Conservation (phyloP, 2,888 invertebrate genomes). For the Chydorus sphaericus region DNA sequence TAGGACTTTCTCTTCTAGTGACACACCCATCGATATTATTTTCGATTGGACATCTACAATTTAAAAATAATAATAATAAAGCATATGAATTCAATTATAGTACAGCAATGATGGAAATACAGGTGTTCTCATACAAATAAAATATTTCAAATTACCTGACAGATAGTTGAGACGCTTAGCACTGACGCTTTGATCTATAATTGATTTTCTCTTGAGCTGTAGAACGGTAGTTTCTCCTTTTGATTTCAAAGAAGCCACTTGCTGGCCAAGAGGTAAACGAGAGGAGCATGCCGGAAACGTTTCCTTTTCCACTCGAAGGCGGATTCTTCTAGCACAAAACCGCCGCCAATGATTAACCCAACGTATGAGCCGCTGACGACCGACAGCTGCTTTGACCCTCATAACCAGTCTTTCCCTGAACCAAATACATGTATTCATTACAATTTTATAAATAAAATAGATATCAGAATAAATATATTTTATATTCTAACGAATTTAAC, state of each 20-base stretch:
- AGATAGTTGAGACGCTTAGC: neutral
- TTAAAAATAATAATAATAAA: neutral
- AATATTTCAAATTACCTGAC: conserved; percentile 1
- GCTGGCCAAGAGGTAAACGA: neutral
- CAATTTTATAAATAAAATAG: too few relatives aligned
- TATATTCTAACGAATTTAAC: neutral
- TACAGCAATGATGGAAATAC: neutral
- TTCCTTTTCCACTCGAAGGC: neutral
- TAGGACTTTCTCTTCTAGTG: neutral
- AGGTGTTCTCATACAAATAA: neutral
- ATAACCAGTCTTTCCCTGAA: conserved; percentile 1
- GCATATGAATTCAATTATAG: neutral
- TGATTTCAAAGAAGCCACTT: neutral
- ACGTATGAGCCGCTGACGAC: neutral
- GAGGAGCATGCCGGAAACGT: conserved; percentile 9
- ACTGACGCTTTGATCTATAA: neutral
- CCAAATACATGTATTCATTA: too few relatives aligned
- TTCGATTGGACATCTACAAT: conserved; percentile 3
- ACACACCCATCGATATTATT: neutral
- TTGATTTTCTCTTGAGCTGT: conserved; percentile 1
- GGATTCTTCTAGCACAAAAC: neutral
- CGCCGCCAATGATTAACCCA: neutral
- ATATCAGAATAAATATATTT: neutral
- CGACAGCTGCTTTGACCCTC: neutral
- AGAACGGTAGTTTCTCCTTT: neutral